phyloP scores from a whole-genome alignment of 2,888 invertebrate genomes.

The Monoplex corrugatus region DNA sequence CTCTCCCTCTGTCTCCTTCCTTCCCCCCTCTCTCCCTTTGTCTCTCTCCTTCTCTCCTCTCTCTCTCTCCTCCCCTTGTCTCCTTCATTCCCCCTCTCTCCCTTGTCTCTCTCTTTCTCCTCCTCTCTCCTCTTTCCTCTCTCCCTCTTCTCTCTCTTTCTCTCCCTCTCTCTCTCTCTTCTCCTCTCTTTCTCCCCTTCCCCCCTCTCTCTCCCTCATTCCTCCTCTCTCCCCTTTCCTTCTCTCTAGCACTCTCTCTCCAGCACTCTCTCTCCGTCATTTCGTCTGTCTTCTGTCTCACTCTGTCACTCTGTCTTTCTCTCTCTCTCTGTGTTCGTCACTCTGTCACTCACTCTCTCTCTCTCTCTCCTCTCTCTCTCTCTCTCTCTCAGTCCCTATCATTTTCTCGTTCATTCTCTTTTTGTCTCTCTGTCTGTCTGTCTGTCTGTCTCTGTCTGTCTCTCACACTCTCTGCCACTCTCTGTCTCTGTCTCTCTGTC shows the following conservation, averaged over 20 bases:
- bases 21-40: neutral
- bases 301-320: no score
- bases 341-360: no score
- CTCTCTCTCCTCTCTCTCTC: conserved; percentile 24
- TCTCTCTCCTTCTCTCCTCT: neutral
- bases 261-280: neutral
- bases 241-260: no score
- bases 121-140: no score
- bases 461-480: conserved; percentile 27
- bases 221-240: neutral
- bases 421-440: no score
- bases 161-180: neutral
- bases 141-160: neutral
- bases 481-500: conserved; percentile 3
- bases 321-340: no score
- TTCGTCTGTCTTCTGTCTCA: neutral
- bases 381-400: conserved; percentile 26
- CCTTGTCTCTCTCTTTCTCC: neutral
- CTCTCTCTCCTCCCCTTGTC: neutral
- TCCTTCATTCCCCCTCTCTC: neutral
- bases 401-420: no score
- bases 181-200: neutral
- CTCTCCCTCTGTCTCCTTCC: no score
- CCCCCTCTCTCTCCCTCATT: neutral
- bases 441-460: no score